Base-by-base conservation (phyloP, 2,888 invertebrate species). In the Drosophila mercatorum region DNA sequence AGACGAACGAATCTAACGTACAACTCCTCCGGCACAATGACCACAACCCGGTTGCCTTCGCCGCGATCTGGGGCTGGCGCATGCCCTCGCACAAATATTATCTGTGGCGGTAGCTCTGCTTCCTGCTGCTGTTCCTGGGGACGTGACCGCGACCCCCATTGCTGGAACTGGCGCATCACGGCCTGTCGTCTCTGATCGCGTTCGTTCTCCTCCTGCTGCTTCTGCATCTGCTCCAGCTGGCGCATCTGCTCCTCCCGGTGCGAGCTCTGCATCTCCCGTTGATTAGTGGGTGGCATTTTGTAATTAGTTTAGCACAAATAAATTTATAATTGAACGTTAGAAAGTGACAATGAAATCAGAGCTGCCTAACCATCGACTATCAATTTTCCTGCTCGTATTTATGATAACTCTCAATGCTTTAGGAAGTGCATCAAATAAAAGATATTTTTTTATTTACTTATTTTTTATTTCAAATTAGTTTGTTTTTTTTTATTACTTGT, bases 331-430 rank as follows among this genome's bases (percentile, higher is more conserved):
- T 22, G 22, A 36, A 11, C 40, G 7, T 34, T 28, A 2, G 28
- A 41, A n/a, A 36, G 10, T 71, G 72, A 58, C 72, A 58, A 28
- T 58, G 10, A 51, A 51, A 8, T n/a, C 44, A 10, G n/a, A 26
- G 14, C 5, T 31, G 2, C 8, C 10, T 6, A 41, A 6, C 22
- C 11, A 44, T 11, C 11, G 5, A 34, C 10, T 34, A 34, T 34
- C 22, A 22, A 22, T 22, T 22, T 22, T 22, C 22, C 22, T 22
- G 22, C 22, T 22, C 22, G 22, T 22, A 22, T 22, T 22, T 22
- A 2, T 22, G 22, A 22, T 22, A 2, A 22, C 22, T 22, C 22
- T 22, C 22, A 22, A 22, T 22, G 22, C 22, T 22, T 22, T 22
- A 22, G 22, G 2, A 22, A 22, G 1, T 22, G 22, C 22, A 22